Percentiles rank a stretch among this genome's conserved stretches.
Evolutionary conservation across 2,888 invertebrate genomes (phyloP).

Genomic region (Scaptomyza cyrtandrae): DNA sequence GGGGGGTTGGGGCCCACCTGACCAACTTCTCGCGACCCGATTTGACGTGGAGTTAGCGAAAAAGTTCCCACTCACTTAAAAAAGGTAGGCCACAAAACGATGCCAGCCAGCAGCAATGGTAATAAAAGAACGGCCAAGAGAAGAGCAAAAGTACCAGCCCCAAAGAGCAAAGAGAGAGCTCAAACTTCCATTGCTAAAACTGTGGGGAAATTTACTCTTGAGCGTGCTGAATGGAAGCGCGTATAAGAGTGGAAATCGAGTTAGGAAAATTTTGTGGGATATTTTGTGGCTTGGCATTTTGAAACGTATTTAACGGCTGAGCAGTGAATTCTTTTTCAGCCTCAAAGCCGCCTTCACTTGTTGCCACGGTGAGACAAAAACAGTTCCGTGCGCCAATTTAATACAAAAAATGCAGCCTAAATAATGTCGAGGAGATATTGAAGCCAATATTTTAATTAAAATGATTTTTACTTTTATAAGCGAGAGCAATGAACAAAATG

Average conservation of each 20-base stretch:
- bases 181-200: slow-evolving; percentile 37
- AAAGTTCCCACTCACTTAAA: slow-evolving; percentile 53
- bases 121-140: slow-evolving; percentile 7
- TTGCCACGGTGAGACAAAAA: slow-evolving; percentile 41
- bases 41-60: slow-evolving; percentile 32
- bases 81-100: slow-evolving; percentile 57
- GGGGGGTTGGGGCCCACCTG: background rate
- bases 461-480: slow-evolving; percentile 31
- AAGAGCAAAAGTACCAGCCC: slow-evolving; percentile 59
- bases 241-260: slow-evolving; percentile 57
- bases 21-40: slow-evolving; percentile 36
- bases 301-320: slow-evolving; percentile 48
- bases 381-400: background rate
- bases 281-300: slow-evolving; percentile 38
- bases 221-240: slow-evolving; percentile 65
- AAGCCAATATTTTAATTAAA: slow-evolving; percentile 60
- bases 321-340: background rate
- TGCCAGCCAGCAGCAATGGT: slow-evolving; percentile 22
- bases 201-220: slow-evolving; percentile 60
- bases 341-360: slow-evolving; percentile 54
- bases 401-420: slow-evolving; percentile 1
- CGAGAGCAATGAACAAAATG: slow-evolving; percentile 44
- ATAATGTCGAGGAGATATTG: slow-evolving; percentile 22
- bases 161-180: background rate
- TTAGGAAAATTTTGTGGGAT: slow-evolving; percentile 21